Base-by-base conservation (phyloP, 2,888 invertebrate species). In the Cantharis nigra region DNA sequence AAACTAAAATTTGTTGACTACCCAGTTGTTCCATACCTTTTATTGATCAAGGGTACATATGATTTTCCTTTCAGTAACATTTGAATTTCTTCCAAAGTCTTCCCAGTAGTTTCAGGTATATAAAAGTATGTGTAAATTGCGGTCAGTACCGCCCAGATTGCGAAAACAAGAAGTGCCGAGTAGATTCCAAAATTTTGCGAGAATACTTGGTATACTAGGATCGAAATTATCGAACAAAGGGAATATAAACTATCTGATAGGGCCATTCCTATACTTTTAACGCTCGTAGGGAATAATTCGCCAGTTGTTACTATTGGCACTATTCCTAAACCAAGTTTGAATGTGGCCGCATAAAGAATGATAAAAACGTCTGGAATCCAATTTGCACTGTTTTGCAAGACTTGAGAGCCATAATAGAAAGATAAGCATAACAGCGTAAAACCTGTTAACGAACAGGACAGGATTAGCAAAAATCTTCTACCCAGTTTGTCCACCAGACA, bases 51-150 rank as follows among this genome's bases (percentile, higher is more conserved):
- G 7, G n/a, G 65, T 67, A 23, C 23, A 4, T 67, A 67, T 9
- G 18, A n/a, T 26, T 67, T 20, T 23, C 65, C 65, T 67, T 67
- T 67, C 16, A 67, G n/a, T 67, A 67, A 23, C 65, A 67, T 67
- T 67, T 67, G 65, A n/a, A 67, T 67, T 23, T 67, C 65, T 67
- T 67, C 65, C 65, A 67, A 67, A 9, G 65, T 67, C 23, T 67
- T 67, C 18, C 65, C 65, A 0, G 65, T 13, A 4, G 65, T 67
- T 67, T 67, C 65, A 0, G 65, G 65, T 26, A 67, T 23, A 14
- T 67, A 67, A 23, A 23, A 13, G 3, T 23, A 67, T 0, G 65
- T 67, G n/a, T 23, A 67, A 67, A 67, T 9, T 23, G 65, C 23
- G 9, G 65, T 18, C 26, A 67, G 3, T n/a, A 23, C 3, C 5